A percentile compares a stretch with the other conserved stretches of the same genome.
Conservation (phyloP, 1,140 invertebrate genomes). For the Aphidius gifuensis region DNA sequence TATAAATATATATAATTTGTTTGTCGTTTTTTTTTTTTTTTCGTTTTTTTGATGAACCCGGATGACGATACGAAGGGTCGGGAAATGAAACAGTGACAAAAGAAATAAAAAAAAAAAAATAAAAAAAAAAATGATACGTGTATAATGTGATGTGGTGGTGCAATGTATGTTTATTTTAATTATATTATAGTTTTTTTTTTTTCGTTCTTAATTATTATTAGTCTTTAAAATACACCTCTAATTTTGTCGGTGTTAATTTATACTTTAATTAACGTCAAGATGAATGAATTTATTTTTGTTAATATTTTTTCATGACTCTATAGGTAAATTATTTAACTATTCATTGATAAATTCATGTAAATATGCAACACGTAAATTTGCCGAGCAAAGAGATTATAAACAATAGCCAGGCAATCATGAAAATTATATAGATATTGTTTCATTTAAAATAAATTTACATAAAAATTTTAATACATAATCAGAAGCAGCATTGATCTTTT, state of each 20-base stretch:
- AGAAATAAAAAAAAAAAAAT: constrained; percentile 38
- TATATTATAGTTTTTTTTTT: constrained; percentile 9
- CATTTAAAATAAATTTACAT: too few relatives aligned
- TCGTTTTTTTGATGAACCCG: too few relatives aligned
- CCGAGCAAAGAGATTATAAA: too few relatives aligned
- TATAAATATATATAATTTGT: constrained; percentile 7
- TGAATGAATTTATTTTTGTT: not conserved
- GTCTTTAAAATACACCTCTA: constrained; percentile 5
- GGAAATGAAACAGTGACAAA: constrained; percentile 45
- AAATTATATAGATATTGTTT: too few relatives aligned
- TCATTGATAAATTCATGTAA: too few relatives aligned
- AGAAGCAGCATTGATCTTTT: too few relatives aligned
- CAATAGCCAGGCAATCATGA: too few relatives aligned
- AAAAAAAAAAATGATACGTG: constrained; percentile 41
- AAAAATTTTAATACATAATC: too few relatives aligned
- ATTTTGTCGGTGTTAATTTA: too few relatives aligned
- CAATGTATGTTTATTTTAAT: constrained; percentile 1
- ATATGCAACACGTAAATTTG: too few relatives aligned
- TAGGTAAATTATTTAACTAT: too few relatives aligned
- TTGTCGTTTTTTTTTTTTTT: constrained; percentile 23
- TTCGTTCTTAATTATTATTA: not conserved
- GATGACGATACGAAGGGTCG: constrained; percentile 36
- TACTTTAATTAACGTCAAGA: too few relatives aligned
- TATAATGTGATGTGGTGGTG: constrained; percentile 36
- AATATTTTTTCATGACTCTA: not conserved